Conservation (phyloP, 2,888 invertebrate genomes). For the Pocota personata region DNA sequence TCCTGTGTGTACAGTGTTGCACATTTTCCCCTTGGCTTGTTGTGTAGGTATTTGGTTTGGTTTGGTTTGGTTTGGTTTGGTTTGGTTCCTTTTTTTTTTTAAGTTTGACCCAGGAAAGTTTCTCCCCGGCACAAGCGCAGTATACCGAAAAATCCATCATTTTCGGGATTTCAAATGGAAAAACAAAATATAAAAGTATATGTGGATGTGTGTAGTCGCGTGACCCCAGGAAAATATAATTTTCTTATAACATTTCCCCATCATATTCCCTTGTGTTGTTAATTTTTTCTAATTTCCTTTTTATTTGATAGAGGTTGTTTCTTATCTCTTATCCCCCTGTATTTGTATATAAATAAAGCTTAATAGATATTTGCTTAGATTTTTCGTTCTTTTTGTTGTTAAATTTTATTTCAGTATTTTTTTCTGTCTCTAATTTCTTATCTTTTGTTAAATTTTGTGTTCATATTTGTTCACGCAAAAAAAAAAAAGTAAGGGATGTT, state of each 20-base stretch:
- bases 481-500: too few relatives aligned
- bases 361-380: constrained; percentile 32
- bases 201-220: not conserved
- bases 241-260: not conserved
- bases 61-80: too few relatives aligned
- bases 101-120: constrained; percentile 59
- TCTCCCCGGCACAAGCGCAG: constrained; percentile 26
- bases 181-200: not conserved
- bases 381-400: not conserved
- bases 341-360: not conserved
- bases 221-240: constrained; percentile 32
- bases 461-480: not conserved
- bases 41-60: constrained; percentile 6
- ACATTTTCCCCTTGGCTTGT: not conserved
- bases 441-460: not conserved
- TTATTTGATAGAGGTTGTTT: not conserved
- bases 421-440: constrained; percentile 7
- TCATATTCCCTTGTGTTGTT: not conserved
- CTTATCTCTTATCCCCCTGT: not conserved
- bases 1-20: not conserved
- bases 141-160: not conserved
- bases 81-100: not conserved
- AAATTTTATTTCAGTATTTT: not conserved
- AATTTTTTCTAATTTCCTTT: not conserved
- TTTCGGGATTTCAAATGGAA: constrained; percentile 26